Percentiles rank a stretch among this genome's conserved stretches.
Evolutionary conservation across 2,113 vertebrate species (phyloP).

Genomic region (Megaptera novaeangliae): DNA sequence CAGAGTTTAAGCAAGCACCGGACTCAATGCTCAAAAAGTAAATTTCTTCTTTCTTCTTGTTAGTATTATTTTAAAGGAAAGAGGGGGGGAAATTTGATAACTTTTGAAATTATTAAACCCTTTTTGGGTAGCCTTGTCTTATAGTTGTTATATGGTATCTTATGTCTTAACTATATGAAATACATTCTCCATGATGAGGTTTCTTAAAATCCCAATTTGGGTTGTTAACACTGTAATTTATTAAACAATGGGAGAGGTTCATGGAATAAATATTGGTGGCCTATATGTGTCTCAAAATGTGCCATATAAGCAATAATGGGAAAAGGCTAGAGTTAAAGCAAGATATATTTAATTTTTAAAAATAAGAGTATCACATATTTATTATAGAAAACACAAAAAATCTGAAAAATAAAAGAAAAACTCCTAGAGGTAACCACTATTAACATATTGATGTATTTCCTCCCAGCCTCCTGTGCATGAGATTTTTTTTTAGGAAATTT

Average conservation of each 20-base stretch:
- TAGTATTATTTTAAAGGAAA: slow-evolving; percentile 31
- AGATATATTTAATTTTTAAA: not conserved
- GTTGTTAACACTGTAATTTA: not conserved
- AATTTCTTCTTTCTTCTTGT: not conserved
- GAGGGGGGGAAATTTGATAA: not conserved
- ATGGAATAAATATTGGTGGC: not conserved
- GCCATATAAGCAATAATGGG: not conserved
- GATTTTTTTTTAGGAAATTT: not conserved
- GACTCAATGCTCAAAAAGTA: not conserved
- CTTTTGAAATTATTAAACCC: not conserved
- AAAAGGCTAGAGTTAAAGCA: not conserved
- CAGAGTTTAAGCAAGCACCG: not conserved
- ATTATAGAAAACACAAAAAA: not conserved
- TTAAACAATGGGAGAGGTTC: not conserved
- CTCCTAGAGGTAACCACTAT: not conserved
- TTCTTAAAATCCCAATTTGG: slow-evolving; percentile 20
- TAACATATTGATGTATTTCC: not conserved
- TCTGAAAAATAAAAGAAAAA: not conserved
- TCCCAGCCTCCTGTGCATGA: not conserved
- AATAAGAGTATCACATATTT: not conserved
- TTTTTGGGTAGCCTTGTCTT: not conserved
- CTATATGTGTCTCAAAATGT: not conserved
- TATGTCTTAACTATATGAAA: slow-evolving; percentile 18
- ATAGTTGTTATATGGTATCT: not conserved
- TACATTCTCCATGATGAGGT: not conserved